Evolutionary conservation across 2,888 invertebrate species (phyloP), one percentile per base, ranked within the genome.

Genomic region (Drosophila stalkeri): DNA sequence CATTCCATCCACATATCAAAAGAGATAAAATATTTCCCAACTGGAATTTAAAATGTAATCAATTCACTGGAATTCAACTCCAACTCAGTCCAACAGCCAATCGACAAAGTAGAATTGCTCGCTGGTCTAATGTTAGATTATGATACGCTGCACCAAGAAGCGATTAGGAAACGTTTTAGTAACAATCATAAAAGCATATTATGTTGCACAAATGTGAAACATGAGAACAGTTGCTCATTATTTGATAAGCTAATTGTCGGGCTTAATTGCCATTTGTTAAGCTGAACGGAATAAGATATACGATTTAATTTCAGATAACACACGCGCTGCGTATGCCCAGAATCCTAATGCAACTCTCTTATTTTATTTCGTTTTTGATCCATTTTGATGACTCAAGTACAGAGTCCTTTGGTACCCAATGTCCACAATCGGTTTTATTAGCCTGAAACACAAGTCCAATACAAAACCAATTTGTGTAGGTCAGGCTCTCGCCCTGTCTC

Each of bases 371-470:
- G 39, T 61, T 66, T 51, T n/a, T n/a, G 0, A 12, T 35, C 44
- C 18, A 59, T 60, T 72, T 59, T 41, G 33, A 52, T 60, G 27
- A 63, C 52, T 69, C 46, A 59, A 72, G 56, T 55, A n/a, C 41
- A 52, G 8, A 44, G 47, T 62, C 60, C 61, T 72, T 64, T 44
- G 44, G 41, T 27, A 27, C 39, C 9, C 61, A 23, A 14, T 35
- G 57, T 46, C 23, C 27, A 63, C 55, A 70, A 54, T 64, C 70
- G 16, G 63, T 66, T 77, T 70, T 63, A 77, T 77, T 77, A 55
- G 44, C 35, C 35, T 33, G 37, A 56, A 54, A 54, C 72, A 44
- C 55, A 65, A 70, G 60, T 69, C 49, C 54, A 70, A 54, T 75
- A 44, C 59, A 57, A 44, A 55, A 55, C 33, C 54, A 57, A 55